Base-by-base conservation (phyloP, 2,888 invertebrate genomes). In the Ectemnius cavifrons region DNA sequence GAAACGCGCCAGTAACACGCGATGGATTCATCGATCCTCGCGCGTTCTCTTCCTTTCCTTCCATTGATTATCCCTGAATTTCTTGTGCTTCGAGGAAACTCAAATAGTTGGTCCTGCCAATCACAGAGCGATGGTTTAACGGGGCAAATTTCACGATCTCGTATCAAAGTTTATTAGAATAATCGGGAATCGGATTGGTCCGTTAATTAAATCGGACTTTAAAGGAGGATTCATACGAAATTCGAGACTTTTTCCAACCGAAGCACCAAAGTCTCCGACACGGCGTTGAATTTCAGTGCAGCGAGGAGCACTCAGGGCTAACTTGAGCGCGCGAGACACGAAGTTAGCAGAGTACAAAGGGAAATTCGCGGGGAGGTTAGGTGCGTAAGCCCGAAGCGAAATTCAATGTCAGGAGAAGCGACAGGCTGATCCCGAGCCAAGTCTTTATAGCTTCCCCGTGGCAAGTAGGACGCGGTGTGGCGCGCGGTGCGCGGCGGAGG, bases 371-470 rank as follows among this genome's bases (percentile, higher is more conserved):
- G 11, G 52, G 52, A 16, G 52, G 52, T 16, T 52, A 52, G 59
- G 37, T 37, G 37, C 37, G 37, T 37, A 37, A 37, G 37, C 37
- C 61, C 49, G 59, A 57, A 60, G 70, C 47, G 57, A 69, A 75
- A 71, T 68, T 73, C 66, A 63, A 73, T 66, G 63, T 63, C 28
- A 37, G 18, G 45, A 62, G 46, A 61, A 58, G 62, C 49, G 52
- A 52, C 13, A 27, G 49, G 66, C n/a, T 52, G 52, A 52, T 52
- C 52, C 52, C 14, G 16, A 13, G 52, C 81, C 58, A 75, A 71
- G 82, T 75, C 73, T 79, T 81, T 81, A 75, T 66, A 61, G 68
- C 67, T 60, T 46, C 47, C 67, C 13, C 58, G 62, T 72, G 67
- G 62, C 63, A 57, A 37, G 52, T 69, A 56, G 69, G 66, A 63